Conservation (phyloP, 2,888 invertebrate species). For the Drosophila hawaiiensis region DNA sequence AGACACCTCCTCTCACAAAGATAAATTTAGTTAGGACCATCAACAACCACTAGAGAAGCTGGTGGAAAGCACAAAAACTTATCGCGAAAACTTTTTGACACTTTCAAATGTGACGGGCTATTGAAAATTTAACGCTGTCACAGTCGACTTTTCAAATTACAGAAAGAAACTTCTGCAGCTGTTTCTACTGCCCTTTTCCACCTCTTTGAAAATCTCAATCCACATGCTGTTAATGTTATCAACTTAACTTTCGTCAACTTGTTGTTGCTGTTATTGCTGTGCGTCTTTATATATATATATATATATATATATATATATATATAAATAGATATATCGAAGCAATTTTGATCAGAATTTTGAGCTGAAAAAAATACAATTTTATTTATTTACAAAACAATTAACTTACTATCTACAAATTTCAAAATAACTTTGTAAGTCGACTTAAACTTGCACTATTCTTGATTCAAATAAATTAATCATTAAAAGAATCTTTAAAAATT, state of each 20-base stretch:
- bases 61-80: slow-evolving; percentile 45
- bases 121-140: slow-evolving; percentile 73
- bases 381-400: not conserved
- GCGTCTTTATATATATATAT: too few species aligned
- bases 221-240: slow-evolving; percentile 17
- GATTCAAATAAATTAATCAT: not conserved
- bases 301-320: not conserved
- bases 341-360: not conserved
- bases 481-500: not conserved
- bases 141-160: slow-evolving; percentile 59
- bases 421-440: not conserved
- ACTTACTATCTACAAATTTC: too few species aligned
- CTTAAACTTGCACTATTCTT: not conserved
- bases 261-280: slow-evolving; percentile 15
- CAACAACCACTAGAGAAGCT: slow-evolving; percentile 14
- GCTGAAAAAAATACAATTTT: not conserved
- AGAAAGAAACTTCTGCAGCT: slow-evolving; percentile 42
- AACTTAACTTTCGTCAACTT: slow-evolving; percentile 20
- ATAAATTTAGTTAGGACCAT: slow-evolving; percentile 21
- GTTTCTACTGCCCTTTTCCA: slow-evolving; percentile 8
- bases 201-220: slow-evolving; percentile 2
- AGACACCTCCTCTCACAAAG: not conserved
- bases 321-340: not conserved
- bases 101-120: slow-evolving; percentile 72
- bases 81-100: slow-evolving; percentile 68